Evolutionary conservation across 2,888 invertebrate genomes (phyloP).

Genomic region (Scotopteryx bipunctaria): DNA sequence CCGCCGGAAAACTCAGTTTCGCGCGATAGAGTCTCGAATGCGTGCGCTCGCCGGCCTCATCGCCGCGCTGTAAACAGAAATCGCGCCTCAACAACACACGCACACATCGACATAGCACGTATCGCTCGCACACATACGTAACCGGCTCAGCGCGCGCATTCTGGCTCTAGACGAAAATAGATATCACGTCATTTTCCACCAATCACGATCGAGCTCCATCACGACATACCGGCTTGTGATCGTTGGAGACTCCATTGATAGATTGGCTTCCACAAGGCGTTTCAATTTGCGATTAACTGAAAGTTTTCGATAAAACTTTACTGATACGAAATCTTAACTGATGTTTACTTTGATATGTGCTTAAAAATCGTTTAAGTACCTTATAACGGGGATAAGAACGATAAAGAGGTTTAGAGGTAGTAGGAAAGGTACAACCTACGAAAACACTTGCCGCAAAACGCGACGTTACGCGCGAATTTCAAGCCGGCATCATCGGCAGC

Average conservation of each 20-base stretch:
- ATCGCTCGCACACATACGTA: slow-evolving; percentile 54
- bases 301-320: slow-evolving; percentile 76
- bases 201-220: slow-evolving; percentile 59
- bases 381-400: slow-evolving; percentile 12
- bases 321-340: slow-evolving; percentile 73
- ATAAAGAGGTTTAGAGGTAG: slow-evolving; percentile 16
- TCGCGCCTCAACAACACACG: slow-evolving; percentile 73
- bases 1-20: slow-evolving; percentile 73
- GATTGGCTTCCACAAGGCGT: slow-evolving; percentile 71
- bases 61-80: slow-evolving; percentile 83
- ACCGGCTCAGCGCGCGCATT: slow-evolving; percentile 64
- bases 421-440: slow-evolving; percentile 40
- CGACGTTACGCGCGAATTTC: slow-evolving; percentile 53
- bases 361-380: slow-evolving; percentile 19
- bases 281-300: slow-evolving; percentile 79
- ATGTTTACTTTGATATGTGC: slow-evolving; percentile 52
- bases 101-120: slow-evolving; percentile 60
- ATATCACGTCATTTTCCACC: slow-evolving; percentile 69
- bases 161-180: slow-evolving; percentile 69
- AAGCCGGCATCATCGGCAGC: slow-evolving; percentile 16
- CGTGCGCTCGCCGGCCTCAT: slow-evolving; percentile 85
- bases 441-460: slow-evolving; percentile 43
- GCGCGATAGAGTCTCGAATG: slow-evolving; percentile 78
- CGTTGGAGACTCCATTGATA: slow-evolving; percentile 72
- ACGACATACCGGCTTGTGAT: slow-evolving; percentile 60